Evolutionary conservation across 64 coral and sea anemone species (phyloP).

Genomic region (Dendrophyllia cribrosa): DNA sequence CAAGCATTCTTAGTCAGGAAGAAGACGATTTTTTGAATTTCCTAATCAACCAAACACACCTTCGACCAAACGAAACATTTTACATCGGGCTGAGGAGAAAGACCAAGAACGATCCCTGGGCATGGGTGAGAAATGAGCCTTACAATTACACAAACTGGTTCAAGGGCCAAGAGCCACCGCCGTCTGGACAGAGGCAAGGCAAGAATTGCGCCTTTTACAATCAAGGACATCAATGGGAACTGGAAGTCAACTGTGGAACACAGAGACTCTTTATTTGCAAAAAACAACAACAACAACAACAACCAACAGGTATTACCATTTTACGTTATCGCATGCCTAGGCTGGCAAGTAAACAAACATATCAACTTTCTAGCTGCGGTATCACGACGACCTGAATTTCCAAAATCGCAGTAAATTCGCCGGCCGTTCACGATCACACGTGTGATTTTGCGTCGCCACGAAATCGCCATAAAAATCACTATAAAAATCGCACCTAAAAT

Average conservation of each 20-base stretch:
- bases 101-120: background rate
- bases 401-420: too few relatives aligned
- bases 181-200: too few relatives aligned
- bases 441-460: too few relatives aligned
- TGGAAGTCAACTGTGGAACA: background rate
- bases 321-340: background rate
- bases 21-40: conserved; percentile 5
- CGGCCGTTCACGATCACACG: too few relatives aligned
- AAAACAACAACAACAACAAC: background rate
- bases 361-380: too few relatives aligned
- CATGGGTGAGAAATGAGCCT: background rate
- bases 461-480: too few relatives aligned
- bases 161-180: background rate
- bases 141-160: conserved; percentile 46
- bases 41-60: background rate
- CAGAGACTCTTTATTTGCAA: conserved; percentile 14
- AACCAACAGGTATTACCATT: background rate
- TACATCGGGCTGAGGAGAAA: background rate
- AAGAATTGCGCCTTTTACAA: conserved; percentile 19
- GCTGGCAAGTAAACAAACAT: too few relatives aligned
- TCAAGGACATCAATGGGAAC: background rate
- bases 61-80: background rate
- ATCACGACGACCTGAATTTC: too few relatives aligned
- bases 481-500: too few relatives aligned
- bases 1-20: background rate